Base-by-base conservation (phyloP, 2,797 vertebrate species). In the Xenopus petersii region DNA sequence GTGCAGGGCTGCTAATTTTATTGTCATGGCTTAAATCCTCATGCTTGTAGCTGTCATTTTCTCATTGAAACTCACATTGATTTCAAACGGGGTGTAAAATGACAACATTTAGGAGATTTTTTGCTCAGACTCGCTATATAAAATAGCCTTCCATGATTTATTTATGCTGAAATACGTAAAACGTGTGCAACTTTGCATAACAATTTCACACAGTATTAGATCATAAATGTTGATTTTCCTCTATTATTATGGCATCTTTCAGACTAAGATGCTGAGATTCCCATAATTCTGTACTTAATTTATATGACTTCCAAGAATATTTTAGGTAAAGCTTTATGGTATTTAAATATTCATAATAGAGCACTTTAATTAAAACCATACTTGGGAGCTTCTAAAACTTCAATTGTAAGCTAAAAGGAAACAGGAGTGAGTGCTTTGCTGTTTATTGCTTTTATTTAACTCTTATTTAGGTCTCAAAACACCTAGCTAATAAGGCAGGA, bases 271-370 rank as follows among this genome's bases (percentile, higher is more conserved):
- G 68, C 51, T 54, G n/a, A 26, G 64, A 61, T 76, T 76, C 68
- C 63, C 30, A 63, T 26, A 76, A 71, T 54, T 51, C 30, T 66
- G 24, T 5, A 66, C 49, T 76, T 69, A 71, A 67, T 66, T 65
- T 49, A 60, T 66, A 58, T 71, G 17, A 67, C 71, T 76, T 71
- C 68, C 63, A 76, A 71, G 75, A 71, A 76, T 66, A 36, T 56
- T 76, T 59, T 55, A 51, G 46, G 63, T 66, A 36, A 49, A 65
- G 68, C 66, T 76, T 71, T 76, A 71, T 76, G 71, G 42, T 67
- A 54, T 49, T 76, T 71, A 76, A 76, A 71, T 76, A 76, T 76
- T 76, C 54, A 76, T 71, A 67, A 71, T 54, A 60, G 71, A 71
- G 59, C 30, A 42, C 51, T 67, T 62, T 76, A 65, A 76, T 67